phyloP scores from a whole-genome alignment of 2,888 invertebrate genomes.

The Andrena trimmerana region DNA sequence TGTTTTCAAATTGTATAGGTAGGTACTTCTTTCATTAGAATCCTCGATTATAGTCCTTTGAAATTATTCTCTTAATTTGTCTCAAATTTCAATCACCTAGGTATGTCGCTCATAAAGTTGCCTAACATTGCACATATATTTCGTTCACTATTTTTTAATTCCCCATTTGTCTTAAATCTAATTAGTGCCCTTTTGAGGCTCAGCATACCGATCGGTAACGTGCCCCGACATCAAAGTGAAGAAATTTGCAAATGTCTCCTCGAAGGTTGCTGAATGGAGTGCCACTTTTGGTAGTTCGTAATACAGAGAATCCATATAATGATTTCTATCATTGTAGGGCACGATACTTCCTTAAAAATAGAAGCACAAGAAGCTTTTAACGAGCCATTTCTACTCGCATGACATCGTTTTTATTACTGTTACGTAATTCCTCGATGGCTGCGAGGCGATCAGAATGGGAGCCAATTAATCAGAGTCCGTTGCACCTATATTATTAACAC shows the following conservation, averaged over 20 bases:
- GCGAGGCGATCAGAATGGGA: neutral
- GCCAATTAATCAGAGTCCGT: conserved; percentile 3
- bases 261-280: too few relatives aligned
- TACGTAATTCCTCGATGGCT: neutral
- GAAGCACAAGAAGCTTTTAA: neutral
- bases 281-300: too few relatives aligned
- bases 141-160: neutral
- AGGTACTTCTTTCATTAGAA: too few relatives aligned
- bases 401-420: neutral
- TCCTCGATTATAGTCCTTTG: neutral
- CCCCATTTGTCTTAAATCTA: neutral
- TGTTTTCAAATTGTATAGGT: too few relatives aligned
- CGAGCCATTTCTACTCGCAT: too few relatives aligned
- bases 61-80: neutral
- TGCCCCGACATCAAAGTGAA: neutral
- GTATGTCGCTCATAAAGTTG: neutral
- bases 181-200: neutral
- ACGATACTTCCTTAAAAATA: neutral
- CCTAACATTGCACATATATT: neutral
- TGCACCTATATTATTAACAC: neutral
- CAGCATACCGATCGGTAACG: conserved; percentile 31
- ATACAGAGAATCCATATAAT: too few relatives aligned
- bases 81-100: neutral
- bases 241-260: neutral
- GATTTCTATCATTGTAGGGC: too few relatives aligned